phyloP scores from a whole-genome alignment of 2,113 vertebrate species.

The Rhegmatorhina hoffmannsi region DNA sequence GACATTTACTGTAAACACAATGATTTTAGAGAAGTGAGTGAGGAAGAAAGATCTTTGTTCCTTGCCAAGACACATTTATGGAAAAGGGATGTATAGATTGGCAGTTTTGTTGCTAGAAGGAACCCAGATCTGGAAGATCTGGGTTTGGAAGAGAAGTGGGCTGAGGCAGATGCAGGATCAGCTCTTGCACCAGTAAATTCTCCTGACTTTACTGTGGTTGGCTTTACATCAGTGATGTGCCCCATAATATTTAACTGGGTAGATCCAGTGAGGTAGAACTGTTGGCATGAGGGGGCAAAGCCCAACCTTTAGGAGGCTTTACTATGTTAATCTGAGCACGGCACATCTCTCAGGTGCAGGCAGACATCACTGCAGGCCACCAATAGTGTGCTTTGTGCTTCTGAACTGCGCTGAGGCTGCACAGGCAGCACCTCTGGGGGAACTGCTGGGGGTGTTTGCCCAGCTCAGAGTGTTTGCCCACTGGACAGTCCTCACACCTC shows the following conservation, averaged over 20 bases:
- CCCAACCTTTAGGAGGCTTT: background rate
- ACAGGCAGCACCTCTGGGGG: too few species aligned
- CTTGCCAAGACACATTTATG: background rate
- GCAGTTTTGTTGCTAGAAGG: background rate
- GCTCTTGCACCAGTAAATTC: background rate
- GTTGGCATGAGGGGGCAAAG: background rate
- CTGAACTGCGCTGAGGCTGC: too few species aligned
- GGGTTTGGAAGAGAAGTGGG: background rate
- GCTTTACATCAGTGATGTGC: background rate
- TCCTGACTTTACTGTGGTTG: background rate
- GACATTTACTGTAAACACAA: background rate
- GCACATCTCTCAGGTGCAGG: background rate
- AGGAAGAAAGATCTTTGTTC: background rate
- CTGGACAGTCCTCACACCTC: background rate
- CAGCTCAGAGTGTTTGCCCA: too few species aligned
- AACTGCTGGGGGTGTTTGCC: too few species aligned
- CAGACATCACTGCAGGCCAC: too few species aligned
- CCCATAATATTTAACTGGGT: background rate
- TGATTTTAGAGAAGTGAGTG: background rate
- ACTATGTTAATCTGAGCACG: background rate
- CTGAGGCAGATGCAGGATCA: background rate
- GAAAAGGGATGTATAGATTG: background rate
- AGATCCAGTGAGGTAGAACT: background rate
- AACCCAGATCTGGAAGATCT: background rate
- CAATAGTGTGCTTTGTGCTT: too few species aligned